These are phyloP conservation scores for Hippocampus abdominalis DNA, from an alignment of 2,113 vertebrate genomes.

Conservation along the genomic window DNA sequence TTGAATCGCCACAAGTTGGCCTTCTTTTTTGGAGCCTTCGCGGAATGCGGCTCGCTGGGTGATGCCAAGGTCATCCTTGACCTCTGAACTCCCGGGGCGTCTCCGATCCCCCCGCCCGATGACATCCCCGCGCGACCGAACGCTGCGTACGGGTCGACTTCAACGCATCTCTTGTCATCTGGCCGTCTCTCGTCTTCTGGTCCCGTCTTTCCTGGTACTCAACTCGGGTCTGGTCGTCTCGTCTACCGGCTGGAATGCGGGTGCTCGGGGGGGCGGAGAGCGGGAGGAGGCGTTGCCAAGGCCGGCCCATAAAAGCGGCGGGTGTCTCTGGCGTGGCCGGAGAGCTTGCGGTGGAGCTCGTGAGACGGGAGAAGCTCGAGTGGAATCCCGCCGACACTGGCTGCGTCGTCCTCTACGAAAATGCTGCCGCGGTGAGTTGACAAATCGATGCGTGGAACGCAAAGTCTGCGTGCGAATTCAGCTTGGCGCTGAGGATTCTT, in stretches of 20 bases:
- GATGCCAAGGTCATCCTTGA: too few species aligned
- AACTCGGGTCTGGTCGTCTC: not conserved
- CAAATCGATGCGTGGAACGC: not conserved
- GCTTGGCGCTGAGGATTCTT: not conserved
- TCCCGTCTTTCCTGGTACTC: not conserved
- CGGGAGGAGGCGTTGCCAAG: not conserved
- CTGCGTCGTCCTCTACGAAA: not conserved
- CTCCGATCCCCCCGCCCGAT: too few species aligned
- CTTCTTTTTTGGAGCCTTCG: too few species aligned
- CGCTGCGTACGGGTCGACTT: too few species aligned
- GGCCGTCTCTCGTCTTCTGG: not conserved
- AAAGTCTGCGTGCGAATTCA: too few species aligned
- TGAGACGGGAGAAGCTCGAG: not conserved
- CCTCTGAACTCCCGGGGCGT: too few species aligned
- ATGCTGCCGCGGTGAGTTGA: constrained; percentile 1
- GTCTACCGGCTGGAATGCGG: not conserved
- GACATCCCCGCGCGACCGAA: too few species aligned
- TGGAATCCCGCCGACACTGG: not conserved
- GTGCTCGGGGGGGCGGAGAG: not conserved
- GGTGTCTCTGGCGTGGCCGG: too few species aligned
- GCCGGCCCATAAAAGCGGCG: not conserved
- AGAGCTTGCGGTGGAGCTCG: not conserved
- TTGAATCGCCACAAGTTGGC: too few species aligned
- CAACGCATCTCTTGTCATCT: not conserved
- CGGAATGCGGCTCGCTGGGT: too few species aligned